Percentiles rank a stretch among this genome's conserved stretches.
phyloP scores from a whole-genome alignment of 2,888 invertebrate species.

The Drosophila recens region DNA sequence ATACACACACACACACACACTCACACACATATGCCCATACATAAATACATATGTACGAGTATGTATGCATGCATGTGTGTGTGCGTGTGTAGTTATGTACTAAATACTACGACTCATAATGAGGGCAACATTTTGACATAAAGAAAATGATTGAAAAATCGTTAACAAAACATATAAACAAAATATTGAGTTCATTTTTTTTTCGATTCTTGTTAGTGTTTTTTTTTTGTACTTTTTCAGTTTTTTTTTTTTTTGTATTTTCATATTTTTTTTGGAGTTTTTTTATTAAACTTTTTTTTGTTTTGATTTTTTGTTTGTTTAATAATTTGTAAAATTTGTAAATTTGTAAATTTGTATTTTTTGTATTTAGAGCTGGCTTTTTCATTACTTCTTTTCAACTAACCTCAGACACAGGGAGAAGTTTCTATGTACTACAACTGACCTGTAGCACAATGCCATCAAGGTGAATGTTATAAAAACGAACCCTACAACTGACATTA shows the following conservation, averaged over 20 bases:
- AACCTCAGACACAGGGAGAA: conserved; percentile 99
- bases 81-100: conserved; percentile 33
- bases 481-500: conserved; percentile 99
- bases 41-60: neutral
- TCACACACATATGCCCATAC: neutral
- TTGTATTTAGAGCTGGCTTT: conserved; percentile 82
- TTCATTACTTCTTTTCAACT: conserved; percentile 93
- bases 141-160: conserved; percentile 52
- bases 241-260: conserved; percentile 31
- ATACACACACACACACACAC: conserved; percentile 1
- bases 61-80: neutral
- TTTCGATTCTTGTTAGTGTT: conserved; percentile 67
- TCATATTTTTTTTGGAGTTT: conserved; percentile 49
- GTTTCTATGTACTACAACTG: conserved; percentile 99
- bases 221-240: conserved; percentile 44
- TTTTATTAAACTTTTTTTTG: conserved; percentile 27
- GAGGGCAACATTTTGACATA: conserved; percentile 41
- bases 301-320: conserved; percentile 53
- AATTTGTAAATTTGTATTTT: conserved; percentile 64
- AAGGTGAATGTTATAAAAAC: conserved; percentile 99
- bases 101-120: conserved; percentile 63
- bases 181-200: conserved; percentile 54
- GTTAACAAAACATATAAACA: conserved; percentile 58
- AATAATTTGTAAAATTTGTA: conserved; percentile 38
- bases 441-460: conserved; percentile 99